Evolutionary conservation across 2,113 vertebrate genomes (phyloP).

Genomic region (Ictalurus furcatus): DNA sequence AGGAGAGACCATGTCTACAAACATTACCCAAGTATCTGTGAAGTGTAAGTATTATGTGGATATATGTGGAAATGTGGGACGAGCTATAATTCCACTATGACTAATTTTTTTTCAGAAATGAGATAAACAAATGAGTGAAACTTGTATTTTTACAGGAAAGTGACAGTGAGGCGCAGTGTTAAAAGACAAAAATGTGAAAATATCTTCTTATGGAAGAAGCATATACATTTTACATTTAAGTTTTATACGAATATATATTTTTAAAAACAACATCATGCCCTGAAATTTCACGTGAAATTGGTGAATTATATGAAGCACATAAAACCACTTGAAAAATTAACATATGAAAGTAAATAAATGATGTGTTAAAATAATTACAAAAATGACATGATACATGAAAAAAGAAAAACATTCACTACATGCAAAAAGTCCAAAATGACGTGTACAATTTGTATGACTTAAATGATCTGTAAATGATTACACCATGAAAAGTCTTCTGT

Average conservation of each 20-base stretch:
- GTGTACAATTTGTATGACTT: not conserved
- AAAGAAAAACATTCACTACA: not conserved
- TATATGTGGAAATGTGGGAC: not conserved
- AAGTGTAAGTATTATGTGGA: slow-evolving; percentile 44
- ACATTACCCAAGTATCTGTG: not conserved
- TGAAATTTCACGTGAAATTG: not conserved
- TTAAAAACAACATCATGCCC: not conserved
- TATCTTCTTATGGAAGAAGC: not conserved
- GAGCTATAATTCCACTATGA: not conserved
- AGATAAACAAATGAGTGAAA: not conserved
- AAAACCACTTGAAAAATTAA: not conserved
- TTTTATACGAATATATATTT: not conserved
- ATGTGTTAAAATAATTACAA: not conserved
- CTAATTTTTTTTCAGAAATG: not conserved
- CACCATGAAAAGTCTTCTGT: not conserved
- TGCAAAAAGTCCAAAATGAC: not conserved
- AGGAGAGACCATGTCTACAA: not conserved
- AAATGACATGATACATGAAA: not conserved
- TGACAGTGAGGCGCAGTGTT: not conserved
- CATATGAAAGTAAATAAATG: not conserved
- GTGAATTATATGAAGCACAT: not conserved
- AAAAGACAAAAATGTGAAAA: not conserved
- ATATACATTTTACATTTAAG: not conserved
- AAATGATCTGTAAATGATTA: not conserved
- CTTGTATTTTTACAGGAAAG: too few relatives aligned